Evolutionary conservation across 2,797 vertebrate genomes (phyloP).

Genomic region (Scyliorhinus canicula): DNA sequence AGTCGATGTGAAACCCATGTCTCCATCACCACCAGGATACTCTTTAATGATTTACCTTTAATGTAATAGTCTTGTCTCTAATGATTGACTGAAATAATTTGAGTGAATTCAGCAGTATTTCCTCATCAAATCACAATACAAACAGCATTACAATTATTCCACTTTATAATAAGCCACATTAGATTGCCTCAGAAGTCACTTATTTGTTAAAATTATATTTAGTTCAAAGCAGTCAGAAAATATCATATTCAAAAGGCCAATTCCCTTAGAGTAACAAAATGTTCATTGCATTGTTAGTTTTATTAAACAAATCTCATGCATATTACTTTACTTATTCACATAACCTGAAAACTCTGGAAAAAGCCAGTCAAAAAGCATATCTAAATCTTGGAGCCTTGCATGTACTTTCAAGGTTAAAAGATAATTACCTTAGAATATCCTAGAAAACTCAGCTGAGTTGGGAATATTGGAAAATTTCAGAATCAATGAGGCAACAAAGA

Average conservation of each 20-base stretch:
- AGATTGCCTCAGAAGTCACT: not conserved
- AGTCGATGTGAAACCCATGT: not conserved
- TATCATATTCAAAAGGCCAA: not conserved
- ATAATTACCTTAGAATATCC: constrained; percentile 15
- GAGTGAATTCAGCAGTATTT: not conserved
- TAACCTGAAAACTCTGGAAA: not conserved
- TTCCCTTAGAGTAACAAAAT: not conserved
- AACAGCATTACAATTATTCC: not conserved
- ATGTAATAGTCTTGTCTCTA: not conserved
- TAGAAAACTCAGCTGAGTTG: not conserved
- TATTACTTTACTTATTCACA: not conserved
- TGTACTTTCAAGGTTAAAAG: constrained; percentile 20
- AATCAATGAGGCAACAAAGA: constrained; percentile 8
- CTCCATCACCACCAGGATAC: not conserved
- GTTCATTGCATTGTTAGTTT: not conserved
- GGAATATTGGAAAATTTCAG: constrained; percentile 8
- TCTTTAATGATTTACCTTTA: not conserved
- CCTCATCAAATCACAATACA: not conserved
- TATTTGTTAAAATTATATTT: not conserved
- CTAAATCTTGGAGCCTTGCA: not conserved
- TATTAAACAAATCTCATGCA: not conserved
- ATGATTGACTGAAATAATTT: not conserved
- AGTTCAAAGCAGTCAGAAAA: not conserved
- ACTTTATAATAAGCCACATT: not conserved
- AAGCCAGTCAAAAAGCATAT: not conserved